Evolutionary conservation across 2,888 invertebrate species (phyloP), one percentile per base, ranked within the genome.

Genomic region (Fissipunctia ypsillon): DNA sequence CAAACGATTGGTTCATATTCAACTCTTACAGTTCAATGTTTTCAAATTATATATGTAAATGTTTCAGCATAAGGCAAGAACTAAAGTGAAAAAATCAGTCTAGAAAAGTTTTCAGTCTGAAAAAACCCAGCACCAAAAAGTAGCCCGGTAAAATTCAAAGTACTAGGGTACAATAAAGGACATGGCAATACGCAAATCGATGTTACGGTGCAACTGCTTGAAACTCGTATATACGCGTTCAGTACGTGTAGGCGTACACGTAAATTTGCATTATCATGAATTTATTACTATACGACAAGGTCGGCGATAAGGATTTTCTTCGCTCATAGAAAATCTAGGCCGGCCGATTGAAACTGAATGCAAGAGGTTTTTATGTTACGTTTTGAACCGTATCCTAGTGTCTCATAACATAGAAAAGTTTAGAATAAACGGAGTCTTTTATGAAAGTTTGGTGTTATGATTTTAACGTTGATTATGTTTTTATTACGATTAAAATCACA

Each of bases 251-350:
- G 60, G 41, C 64, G 72, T 80, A 81, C 50, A 71, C 77, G 80
- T 83, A 84, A 80, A 76, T 79, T 76, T 69, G 67, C 83, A 83
- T 63, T 83, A 82, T 79, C 64, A 78, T 81, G 81, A 72, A 80
- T 81, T 81, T 81, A 81, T 84, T 81, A 82, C 81, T 76, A 84
- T 68, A 81, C 77, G 81, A 84, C 81, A 80, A 82, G 81, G 81
- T 80, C 81, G 72, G 50, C 71, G 81, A 82, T 82, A 82, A 82
- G 81, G 25, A 76, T 82, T 82, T 82, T 84, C 81, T 84, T 76
- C 67, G 77, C 81, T 69, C 84, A 64, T 76, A 84, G 69, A 84
- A 82, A 82, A 84, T 81, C 61, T 82, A 82, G 84, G 77, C 84
- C 81, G 81, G 56, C 54, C 60, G 61, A 76, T 68, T 81, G 84